Evolutionary conservation across 2,888 invertebrate species (phyloP).

Genomic region (Laspeyria flexula): DNA sequence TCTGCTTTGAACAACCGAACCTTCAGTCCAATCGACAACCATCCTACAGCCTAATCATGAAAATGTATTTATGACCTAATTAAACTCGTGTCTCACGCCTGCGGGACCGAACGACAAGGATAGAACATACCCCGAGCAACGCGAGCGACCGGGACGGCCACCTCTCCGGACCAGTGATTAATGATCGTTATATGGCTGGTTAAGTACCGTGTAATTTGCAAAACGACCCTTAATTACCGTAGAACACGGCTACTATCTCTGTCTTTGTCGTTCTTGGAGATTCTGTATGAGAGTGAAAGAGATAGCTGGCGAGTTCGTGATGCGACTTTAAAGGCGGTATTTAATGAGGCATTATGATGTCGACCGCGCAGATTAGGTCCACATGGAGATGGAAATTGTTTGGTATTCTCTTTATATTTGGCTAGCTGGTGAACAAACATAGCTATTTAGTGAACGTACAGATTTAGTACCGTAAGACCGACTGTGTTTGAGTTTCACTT

Average conservation of each 20-base stretch:
- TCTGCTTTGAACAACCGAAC: constrained; percentile 61
- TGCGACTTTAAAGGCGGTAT: constrained; percentile 78
- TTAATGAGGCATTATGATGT: constrained; percentile 86
- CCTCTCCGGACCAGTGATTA: constrained; percentile 84
- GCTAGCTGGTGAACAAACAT: constrained; percentile 55
- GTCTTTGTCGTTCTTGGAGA: constrained; percentile 64
- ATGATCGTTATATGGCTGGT: constrained; percentile 89
- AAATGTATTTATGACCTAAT: constrained; percentile 86
- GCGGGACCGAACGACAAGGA: constrained; percentile 58
- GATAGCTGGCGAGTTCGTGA: constrained; percentile 59
- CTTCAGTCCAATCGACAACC: constrained; percentile 55
- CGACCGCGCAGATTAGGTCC: constrained; percentile 81
- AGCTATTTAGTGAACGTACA: constrained; percentile 61
- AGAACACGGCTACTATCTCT: constrained; percentile 79
- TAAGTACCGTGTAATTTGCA: constrained; percentile 92
- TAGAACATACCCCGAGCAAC: constrained; percentile 29
- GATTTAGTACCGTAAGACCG: constrained; percentile 40
- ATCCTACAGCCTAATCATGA: constrained; percentile 77
- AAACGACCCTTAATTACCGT: constrained; percentile 90
- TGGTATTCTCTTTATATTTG: constrained; percentile 81
- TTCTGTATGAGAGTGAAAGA: constrained; percentile 53
- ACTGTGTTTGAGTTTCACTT: constrained; percentile 44
- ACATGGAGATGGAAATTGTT: constrained; percentile 76
- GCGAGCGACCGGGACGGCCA: constrained; percentile 60
- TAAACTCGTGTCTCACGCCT: constrained; percentile 79